phyloP scores from a whole-genome alignment of 2,113 vertebrate genomes.

The Melozone crissalis region DNA sequence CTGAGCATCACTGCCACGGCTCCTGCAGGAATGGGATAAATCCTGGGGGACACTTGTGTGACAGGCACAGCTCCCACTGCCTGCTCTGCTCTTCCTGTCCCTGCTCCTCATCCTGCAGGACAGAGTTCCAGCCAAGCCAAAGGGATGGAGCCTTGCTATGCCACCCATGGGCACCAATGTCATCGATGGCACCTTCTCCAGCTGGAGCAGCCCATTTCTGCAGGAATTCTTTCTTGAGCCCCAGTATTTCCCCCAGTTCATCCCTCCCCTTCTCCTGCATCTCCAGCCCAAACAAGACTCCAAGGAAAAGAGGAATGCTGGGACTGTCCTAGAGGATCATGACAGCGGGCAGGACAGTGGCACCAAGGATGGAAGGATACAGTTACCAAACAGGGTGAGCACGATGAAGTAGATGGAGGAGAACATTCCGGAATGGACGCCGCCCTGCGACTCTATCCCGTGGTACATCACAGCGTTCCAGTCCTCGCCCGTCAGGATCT shows the following conservation, averaged over 20 bases:
- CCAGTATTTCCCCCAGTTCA: accelerated
- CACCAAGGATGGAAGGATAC: slow-evolving; percentile 83
- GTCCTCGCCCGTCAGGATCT: slow-evolving; percentile 96
- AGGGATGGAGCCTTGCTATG: neutral
- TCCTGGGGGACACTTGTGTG: neutral
- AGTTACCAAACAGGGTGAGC: slow-evolving; percentile 94
- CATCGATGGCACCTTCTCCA: accelerated
- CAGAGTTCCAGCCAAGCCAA: neutral
- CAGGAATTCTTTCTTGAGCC: neutral
- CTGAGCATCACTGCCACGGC: neutral
- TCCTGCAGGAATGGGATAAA: neutral
- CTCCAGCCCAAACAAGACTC: neutral
- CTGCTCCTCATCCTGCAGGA: accelerated
- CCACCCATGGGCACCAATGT: accelerated
- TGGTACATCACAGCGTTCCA: slow-evolving; percentile 98
- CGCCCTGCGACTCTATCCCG: slow-evolving; percentile 92
- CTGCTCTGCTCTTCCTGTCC: neutral
- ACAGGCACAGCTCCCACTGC: neutral
- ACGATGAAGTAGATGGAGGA: slow-evolving; percentile 96
- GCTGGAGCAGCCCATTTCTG: neutral
- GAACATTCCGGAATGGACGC: slow-evolving; percentile 91
- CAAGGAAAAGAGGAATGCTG: accelerated
- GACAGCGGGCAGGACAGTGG: no score
- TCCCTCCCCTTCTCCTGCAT: neutral
- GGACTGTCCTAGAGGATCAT: neutral